Conservation (phyloP, 2,888 invertebrate species). For the Cancer borealis region DNA sequence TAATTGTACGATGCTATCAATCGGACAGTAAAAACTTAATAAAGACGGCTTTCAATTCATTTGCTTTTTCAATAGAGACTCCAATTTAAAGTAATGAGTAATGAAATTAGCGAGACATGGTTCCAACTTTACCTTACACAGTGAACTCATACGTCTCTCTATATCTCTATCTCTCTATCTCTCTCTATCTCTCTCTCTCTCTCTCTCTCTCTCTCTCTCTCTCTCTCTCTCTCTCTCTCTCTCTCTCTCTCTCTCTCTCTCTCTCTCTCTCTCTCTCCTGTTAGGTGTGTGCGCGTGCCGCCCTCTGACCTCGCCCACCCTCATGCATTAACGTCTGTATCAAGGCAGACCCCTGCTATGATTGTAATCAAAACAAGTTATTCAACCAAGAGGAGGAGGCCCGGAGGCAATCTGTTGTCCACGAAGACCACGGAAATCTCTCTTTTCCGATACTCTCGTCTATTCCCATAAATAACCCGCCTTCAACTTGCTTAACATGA, state of each 20-base stretch:
- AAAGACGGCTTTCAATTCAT: conserved; percentile 3
- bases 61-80: conserved; percentile 14
- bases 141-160: neutral
- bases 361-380: neutral
- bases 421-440: conserved; percentile 1
- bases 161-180: neutral
- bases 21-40: neutral
- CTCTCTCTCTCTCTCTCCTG: conserved; percentile 29
- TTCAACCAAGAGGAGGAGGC: neutral
- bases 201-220: conserved; percentile 11
- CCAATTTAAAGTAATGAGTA: neutral
- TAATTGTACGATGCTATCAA: conserved; percentile 25
- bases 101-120: neutral
- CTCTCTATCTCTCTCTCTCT: conserved; percentile 34
- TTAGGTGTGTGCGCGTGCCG: neutral
- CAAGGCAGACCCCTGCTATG: neutral
- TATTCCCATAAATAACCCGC: neutral
- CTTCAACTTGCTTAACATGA: neutral
- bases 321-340: neutral
- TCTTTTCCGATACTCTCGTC: neutral
- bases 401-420: neutral
- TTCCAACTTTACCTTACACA: neutral
- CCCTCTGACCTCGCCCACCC: neutral
- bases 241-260: conserved; percentile 36
- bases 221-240: neutral